Evolutionary conservation across 2,113 vertebrate species (phyloP), one percentile per base, ranked within the genome.

Genomic region (Orthonyx spaldingii): DNA sequence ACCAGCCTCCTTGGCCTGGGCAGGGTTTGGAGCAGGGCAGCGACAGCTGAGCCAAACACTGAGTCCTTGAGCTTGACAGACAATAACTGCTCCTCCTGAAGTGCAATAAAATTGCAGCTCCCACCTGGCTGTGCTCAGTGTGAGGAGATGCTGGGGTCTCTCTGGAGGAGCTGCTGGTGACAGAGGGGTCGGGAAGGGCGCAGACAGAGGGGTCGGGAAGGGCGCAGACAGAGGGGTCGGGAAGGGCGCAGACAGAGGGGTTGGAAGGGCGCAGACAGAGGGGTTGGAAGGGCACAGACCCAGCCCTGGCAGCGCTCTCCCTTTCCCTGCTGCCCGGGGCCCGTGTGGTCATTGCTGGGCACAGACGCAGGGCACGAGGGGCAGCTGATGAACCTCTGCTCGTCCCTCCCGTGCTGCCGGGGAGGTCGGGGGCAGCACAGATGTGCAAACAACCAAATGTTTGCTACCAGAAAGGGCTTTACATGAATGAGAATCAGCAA

Each of bases 311-410:
- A 78, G 5, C 0, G 19, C 46, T 71, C 17, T 59, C 28, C 22
- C n/a, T 28, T 5, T 42, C 60, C 55, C 49, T 46, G 64, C 55
- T 74, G 10, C 55, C 49, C 32, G 0, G 35, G 32, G 16, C 28
- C 61, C 0, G 0, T 16, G 39, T 11, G 33, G 35, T 49, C 26
- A 6, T 52, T 55, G 37, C 52, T 35, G 9, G 41, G 61, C 57
- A 37, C 10, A n/a, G 71, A n/a, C 3, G 4, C 55, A 12, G 7
- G 44, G 26, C 30, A 28, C 16, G 44, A 64, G 27, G 5, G 63
- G 71, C 71, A 80, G 35, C 55, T 61, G 33, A 0, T 12, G 39
- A 19, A n/a, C 20, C 63, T 9, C 50, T 69, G 57, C 24, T 16
- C 32, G 22, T 59, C 21, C 71, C 68, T 32, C 61, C 5, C 9